Percentiles rank a stretch among this genome's conserved stretches.
Evolutionary conservation across 2,797 vertebrate species (phyloP).

Genomic region (Onychomys arenicola): DNA sequence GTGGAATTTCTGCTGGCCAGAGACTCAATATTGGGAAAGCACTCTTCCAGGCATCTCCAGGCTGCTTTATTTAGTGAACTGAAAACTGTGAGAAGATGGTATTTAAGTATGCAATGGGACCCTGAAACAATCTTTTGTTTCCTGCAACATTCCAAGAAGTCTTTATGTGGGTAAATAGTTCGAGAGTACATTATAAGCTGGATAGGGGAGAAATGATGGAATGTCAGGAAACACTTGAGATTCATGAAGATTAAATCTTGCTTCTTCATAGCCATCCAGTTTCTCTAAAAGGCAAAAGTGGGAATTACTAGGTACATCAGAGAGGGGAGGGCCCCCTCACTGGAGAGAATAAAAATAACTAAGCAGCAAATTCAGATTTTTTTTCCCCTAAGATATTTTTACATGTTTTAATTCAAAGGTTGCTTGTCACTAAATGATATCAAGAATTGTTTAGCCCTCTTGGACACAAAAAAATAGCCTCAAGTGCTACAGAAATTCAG

Average conservation of each 20-base stretch:
- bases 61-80: conserved; percentile 65
- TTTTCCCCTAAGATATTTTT: conserved; percentile 36
- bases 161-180: conserved; percentile 66
- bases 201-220: conserved; percentile 8
- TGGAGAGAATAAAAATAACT: conserved; percentile 51
- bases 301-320: conserved; percentile 69
- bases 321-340: conserved; percentile 41
- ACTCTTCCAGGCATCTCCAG: conserved; percentile 54
- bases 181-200: conserved; percentile 21
- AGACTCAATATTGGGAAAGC: conserved; percentile 61
- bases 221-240: conserved; percentile 42
- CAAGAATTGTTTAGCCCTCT: conserved; percentile 51
- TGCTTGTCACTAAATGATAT: conserved; percentile 14
- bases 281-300: conserved; percentile 61
- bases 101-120: conserved; percentile 66
- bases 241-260: conserved; percentile 38
- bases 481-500: conserved; percentile 74
- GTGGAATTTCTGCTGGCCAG: conserved; percentile 77
- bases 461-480: conserved; percentile 43
- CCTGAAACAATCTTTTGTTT: conserved; percentile 71
- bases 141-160: conserved; percentile 75
- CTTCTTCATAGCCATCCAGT: conserved; percentile 21
- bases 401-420: conserved; percentile 62
- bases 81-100: conserved; percentile 73
- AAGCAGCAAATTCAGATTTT: conserved; percentile 50